phyloP scores from a whole-genome alignment of 2,797 vertebrate species.

The Chaenodraco wilsoni region DNA sequence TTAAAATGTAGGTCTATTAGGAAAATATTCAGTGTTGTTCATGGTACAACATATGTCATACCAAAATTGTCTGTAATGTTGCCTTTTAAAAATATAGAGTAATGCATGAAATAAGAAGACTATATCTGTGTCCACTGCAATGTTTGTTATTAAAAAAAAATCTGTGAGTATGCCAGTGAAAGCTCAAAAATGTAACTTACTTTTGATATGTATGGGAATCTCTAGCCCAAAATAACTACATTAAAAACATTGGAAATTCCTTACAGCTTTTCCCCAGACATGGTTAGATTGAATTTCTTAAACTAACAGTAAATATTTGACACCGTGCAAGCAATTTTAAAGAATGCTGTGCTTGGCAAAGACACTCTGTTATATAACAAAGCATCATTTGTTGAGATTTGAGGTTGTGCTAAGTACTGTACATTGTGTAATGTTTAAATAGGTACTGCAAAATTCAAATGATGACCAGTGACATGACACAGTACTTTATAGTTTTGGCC shows the following conservation, averaged over 20 bases:
- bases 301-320: constrained; percentile 37
- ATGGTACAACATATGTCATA: not conserved
- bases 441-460: not conserved
- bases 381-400: constrained; percentile 1
- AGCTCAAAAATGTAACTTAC: constrained; percentile 20
- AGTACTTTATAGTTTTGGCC: not conserved
- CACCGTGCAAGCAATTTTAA: constrained; percentile 9
- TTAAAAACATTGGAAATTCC: not conserved
- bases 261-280: not conserved
- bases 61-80: not conserved
- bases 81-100: not conserved
- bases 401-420: constrained; percentile 15
- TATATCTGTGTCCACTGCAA: not conserved
- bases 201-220: constrained; percentile 18
- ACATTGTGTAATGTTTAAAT: constrained; percentile 6
- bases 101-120: not conserved
- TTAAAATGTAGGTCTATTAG: not conserved
- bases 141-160: no score
- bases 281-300: constrained; percentile 36
- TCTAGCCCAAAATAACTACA: not conserved
- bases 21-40: not conserved
- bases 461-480: not conserved
- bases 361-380: constrained; percentile 15
- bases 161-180: not conserved
- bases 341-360: constrained; percentile 40